Evolutionary conservation across 2,113 vertebrate species (phyloP), one percentile per base, ranked within the genome.

Genomic region (Ariopsis seemanni): DNA sequence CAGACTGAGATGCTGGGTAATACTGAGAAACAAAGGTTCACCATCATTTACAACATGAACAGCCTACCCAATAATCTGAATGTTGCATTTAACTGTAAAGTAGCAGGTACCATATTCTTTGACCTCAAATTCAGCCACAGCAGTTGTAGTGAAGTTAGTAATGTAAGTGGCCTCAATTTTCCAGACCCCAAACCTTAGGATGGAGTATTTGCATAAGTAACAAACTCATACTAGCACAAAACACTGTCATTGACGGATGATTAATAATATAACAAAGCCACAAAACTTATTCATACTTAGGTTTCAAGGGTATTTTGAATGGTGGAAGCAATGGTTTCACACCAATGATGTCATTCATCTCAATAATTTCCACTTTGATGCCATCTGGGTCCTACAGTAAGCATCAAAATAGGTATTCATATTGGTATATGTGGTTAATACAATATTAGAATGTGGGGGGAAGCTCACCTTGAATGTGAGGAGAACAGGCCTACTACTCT

Each of bases 291-390:
- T 77, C 92, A 89, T 96, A 99, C 98, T 96, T 99, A 22, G 98
- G 97, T 83, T 96, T 97, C 55, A 95, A 83, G 60, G 98, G 98
- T 91, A 99, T 97, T 95, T 96, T 99, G 94, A 99, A 99, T 1
- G 94, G 93, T 89, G 97, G 95, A 50, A 96, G 96, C 93, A 97
- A 95, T 20, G 97, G 96, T 18, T 97, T 93, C 87, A 98, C 95
- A 88, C 98, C 98, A 48, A 95, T 97, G 83, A 95, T 92, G 77
- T 99, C 97, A 0, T 92, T 89, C 93, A 97, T 94, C 90, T 97
- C 95, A 81, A 96, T 77, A 0, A 95, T 93, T 88, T 99, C 97
- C 91, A 99, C 95, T 72, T 94, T 95, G 3, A 92, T 84, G 6
- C 85, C 93, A 55, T 96, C 95, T 0, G 97, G 98, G 90, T 99